Base-by-base conservation (phyloP, 2,797 vertebrate species). In the Labeo calbasu region DNA sequence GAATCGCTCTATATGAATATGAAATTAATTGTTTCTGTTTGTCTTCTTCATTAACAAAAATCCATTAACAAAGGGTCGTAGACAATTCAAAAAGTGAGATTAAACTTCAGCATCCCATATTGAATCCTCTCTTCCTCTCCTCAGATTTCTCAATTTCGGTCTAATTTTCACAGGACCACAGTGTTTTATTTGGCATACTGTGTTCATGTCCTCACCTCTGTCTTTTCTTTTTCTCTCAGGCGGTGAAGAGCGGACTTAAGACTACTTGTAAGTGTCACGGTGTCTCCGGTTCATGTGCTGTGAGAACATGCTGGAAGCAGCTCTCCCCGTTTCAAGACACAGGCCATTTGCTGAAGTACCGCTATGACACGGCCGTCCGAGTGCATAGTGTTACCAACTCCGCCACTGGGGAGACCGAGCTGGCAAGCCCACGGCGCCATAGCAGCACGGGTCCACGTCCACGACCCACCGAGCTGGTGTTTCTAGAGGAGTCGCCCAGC, bases 221-320 rank as follows among this genome's bases (percentile, higher is more conserved):
- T 81, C 68, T 84, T 78, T 57, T 79, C 7, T 78, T 82, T 80
- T 51, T 66, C 13, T 13, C 1, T 0, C 88, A 99, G 98, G 97
- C 96, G 0, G 98, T 99, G 89, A 99, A 98, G 92, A 98, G 95
- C 0, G 98, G 98, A 43, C 95, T 99, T 89, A 97, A 97, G 93
- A 99, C 98, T 17, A 99, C 98, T 0, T 99, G 98, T 89, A 99
- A 99, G 92, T 99, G 98, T 90, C 98, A 99, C 0, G 98, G 98
- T 0, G 98, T 99, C 84, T 99, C 98, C 0, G 98, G 98, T 79
- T 99, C 98, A 0, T 99, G 98, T 0, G 97, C 98, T 0, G 96
- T 99, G 23, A 94, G 97, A 57, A 99, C 98, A 1, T 99, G 98
- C 90, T 99, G 98, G 98, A 99, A 98, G 92, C 98, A 99, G 93